Evolutionary conservation across 2,797 vertebrate species (phyloP), one percentile per base, ranked within the genome.

Genomic region (Yasuhikotakia modesta): DNA sequence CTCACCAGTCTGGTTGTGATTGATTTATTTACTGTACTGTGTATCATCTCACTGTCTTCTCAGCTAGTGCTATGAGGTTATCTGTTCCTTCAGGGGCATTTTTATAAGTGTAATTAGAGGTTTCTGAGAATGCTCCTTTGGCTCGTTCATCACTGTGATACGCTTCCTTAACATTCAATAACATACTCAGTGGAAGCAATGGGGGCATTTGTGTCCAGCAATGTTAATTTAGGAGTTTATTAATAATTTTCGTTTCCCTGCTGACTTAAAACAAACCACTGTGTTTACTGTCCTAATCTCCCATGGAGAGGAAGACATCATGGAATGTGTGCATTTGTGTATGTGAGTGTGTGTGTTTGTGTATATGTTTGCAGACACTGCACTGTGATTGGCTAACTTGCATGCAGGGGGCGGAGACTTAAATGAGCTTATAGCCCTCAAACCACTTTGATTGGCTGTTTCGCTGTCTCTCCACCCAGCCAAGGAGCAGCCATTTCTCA

Each of bases 271-370:
- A 80, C 71, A 84, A 77, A 76, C 66, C 84, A 86, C 88, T 87
- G 86, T 91, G 89, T 87, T 90, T 88, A 90, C 88, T 88, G 89
- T 91, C 91, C 92, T 87, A 84, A 87, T 91, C 89, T 91, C 89
- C 90, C 88, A 83, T 89, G 87, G 89, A 91, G 89, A 90, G 88
- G 87, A 83, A 85, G 88, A 88, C 90, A 88, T 91, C 84, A 88
- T 90, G 89, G 89, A 92, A 91, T 87, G 79, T 83, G 63, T 84
- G 79, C 48, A 70, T 85, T 64, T 82, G 87, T 86, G 83, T 88
- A 87, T 79, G 24, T 83, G 85, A 84, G 81, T 86, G 88, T 69
- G 88, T 77, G 57, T 65, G 88, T 69, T 87, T 77, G 57, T 65
- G 46, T 71, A 48, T 75, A 72, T 82, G 76, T 83, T 87, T 88